phyloP scores from a whole-genome alignment of 2,888 invertebrate species.

The Stegana nigrithorax region DNA sequence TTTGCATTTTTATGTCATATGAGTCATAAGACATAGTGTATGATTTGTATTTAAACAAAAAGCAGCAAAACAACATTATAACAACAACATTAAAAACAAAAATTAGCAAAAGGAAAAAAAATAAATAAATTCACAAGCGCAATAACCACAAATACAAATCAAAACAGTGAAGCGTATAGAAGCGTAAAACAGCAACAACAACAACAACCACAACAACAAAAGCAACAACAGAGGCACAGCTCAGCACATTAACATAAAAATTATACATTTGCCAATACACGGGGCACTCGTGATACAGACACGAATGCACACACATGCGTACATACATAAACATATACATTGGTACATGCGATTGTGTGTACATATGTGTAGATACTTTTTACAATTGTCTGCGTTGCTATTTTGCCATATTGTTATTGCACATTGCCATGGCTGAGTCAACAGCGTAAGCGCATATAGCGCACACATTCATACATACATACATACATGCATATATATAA shows the following conservation, averaged over 20 bases:
- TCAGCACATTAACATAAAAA: background rate
- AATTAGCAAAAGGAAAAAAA: background rate
- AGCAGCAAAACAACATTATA: background rate
- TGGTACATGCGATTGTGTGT: too few species aligned
- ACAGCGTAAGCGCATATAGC: background rate
- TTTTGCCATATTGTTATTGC: background rate
- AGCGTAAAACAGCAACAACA: background rate
- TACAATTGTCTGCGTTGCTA: background rate
- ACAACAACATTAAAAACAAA: background rate
- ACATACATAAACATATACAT: too few species aligned
- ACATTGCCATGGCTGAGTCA: background rate
- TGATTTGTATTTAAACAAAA: too few species aligned
- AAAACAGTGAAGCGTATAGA: background rate
- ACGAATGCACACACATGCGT: too few species aligned
- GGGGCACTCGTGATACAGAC: too few species aligned
- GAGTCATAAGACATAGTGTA: too few species aligned
- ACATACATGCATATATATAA: background rate
- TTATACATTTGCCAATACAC: background rate
- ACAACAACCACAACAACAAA: background rate
- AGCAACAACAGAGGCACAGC: background rate
- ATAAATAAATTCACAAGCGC: background rate
- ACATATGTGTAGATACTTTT: background rate
- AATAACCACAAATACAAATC: background rate
- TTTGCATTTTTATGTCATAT: too few species aligned
- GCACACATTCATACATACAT: background rate